Conservation (phyloP, 2,888 invertebrate genomes). For the Zaprionus bogoriensis region DNA sequence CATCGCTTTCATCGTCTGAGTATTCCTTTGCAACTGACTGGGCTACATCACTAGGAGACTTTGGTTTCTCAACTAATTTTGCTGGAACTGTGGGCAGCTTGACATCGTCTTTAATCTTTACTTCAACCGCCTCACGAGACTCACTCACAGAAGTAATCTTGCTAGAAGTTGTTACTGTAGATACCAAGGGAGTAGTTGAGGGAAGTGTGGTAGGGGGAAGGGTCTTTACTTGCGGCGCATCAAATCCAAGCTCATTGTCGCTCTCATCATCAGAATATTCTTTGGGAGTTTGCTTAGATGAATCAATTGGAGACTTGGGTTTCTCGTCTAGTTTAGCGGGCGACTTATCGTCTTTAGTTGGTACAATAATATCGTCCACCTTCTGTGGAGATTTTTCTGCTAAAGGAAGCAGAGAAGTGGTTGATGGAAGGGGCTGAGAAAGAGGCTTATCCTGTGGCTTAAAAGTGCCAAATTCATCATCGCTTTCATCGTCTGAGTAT, state of each 20-base stretch:
- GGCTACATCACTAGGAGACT: background rate
- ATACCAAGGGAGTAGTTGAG: background rate
- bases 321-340: conserved; percentile 2
- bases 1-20: conserved; percentile 7
- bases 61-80: conserved; percentile 1
- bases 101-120: background rate
- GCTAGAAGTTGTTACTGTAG: background rate
- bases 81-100: background rate
- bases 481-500: background rate
- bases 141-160: conserved; percentile 2
- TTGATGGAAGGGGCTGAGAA: background rate
- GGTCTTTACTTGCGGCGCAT: conserved; percentile 4
- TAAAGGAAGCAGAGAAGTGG: background rate
- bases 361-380: background rate
- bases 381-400: background rate
- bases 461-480: background rate
- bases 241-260: conserved; percentile 2
- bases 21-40: background rate
- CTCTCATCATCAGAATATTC: conserved; percentile 22
- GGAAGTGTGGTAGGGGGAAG: background rate
- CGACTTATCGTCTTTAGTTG: background rate
- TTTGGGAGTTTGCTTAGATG: background rate
- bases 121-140: conserved; percentile 2
- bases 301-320: conserved; percentile 17
- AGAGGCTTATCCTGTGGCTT: background rate